Conservation (phyloP, 2,113 vertebrate genomes). For the Phocoena sinus region DNA sequence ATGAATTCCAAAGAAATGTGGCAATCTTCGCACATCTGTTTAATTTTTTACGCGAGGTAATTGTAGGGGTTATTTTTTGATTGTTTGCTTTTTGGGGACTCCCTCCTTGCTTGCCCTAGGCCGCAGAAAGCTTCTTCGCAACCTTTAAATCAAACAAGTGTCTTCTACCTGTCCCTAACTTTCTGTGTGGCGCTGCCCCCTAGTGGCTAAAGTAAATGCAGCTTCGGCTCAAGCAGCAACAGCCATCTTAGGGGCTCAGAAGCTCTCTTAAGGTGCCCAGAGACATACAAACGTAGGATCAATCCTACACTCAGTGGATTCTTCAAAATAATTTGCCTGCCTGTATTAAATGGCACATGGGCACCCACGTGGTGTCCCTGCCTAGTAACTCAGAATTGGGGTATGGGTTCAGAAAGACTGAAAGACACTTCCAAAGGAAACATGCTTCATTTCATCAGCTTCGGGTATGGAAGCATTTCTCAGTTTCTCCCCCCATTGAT, state of each 20-base stretch:
- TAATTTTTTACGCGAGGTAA: not conserved
- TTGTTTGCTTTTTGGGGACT: not conserved
- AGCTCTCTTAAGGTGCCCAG: not conserved
- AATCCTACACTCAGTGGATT: not conserved
- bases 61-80: not conserved
- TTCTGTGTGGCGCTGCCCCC: conserved; percentile 35
- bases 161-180: not conserved
- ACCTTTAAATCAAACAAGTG: not conserved
- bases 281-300: not conserved
- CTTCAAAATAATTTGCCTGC: not conserved
- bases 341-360: not conserved
- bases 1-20: not conserved
- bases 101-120: no score
- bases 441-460: not conserved
- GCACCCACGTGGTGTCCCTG: not conserved
- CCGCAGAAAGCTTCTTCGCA: not conserved
- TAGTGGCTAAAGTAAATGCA: not conserved
- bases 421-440: not conserved
- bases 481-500: not conserved
- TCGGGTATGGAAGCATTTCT: not conserved
- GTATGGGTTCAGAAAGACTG: not conserved
- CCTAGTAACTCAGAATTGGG: not conserved
- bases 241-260: not conserved
- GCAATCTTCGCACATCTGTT: not conserved
- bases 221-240: rapidly evolving